Base-by-base conservation (phyloP, 2,888 invertebrate genomes). In the Sesia bembeciformis region DNA sequence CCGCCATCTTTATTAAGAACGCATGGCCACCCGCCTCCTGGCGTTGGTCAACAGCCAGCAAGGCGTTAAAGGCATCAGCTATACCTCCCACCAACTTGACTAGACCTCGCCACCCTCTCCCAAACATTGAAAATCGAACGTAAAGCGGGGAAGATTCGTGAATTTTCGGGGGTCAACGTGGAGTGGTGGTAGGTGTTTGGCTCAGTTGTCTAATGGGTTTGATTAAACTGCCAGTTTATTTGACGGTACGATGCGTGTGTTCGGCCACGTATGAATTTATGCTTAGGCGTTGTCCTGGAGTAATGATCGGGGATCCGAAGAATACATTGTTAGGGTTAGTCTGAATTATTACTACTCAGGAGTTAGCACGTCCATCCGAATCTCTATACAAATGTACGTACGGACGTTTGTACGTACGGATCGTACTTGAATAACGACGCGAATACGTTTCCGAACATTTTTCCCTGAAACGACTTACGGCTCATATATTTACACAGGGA, bases 151-250 rank as follows among this genome's bases (percentile, higher is more conserved):
- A 58, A 55, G 56, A 54, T 53, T 60, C 58, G 66, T 68, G 65
- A 67, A 64, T 66, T 65, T 68, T 72, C 76, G 75, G 72, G 71
- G 82, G 61, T 76, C 87, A 70, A 40, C 58, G 60, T 73, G 71
- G 23, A 56, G 57, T 72, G 81, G 83, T 66, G 63, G 66, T 70
- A 73, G 84, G 76, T 78, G 80, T 83, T 84, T 84, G 85, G 85
- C 84, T 87, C 87, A 87, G 84, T 86, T 85, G 86, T 88, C 88
- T 87, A 88, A 87, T 87, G 84, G 84, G 80, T 87, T 87, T 87
- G 87, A 88, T 87, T 88, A 87, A 86, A 87, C 87, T 87, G 88
- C 85, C 88, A 88, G 88, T 87, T 88, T 88, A 86, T 88, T 87
- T 85, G 86, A 86, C 86, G 86, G 81, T 87, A 83, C 78, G 85